Evolutionary conservation across 1,140 invertebrate species (phyloP).

Genomic region (Drosophila punjabiensis): DNA sequence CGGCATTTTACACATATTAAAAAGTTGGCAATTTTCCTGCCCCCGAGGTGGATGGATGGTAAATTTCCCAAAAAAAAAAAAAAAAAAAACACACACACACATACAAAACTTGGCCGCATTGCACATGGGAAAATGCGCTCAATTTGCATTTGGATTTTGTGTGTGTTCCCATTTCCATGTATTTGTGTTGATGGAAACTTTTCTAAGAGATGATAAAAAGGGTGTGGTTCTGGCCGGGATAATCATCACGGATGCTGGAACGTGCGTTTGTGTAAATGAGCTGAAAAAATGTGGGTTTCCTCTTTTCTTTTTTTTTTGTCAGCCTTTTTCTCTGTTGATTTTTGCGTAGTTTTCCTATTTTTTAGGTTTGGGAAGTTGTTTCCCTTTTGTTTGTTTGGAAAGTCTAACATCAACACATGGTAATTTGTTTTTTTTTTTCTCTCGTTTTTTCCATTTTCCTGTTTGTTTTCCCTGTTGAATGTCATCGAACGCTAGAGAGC

Average conservation of each 20-base stretch:
- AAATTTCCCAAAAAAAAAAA: conserved; percentile 27
- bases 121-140: conserved; percentile 62
- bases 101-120: conserved; percentile 53
- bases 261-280: conserved; percentile 75
- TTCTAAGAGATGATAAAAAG: conserved; percentile 40
- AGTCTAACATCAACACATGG: conserved; percentile 74
- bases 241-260: conserved; percentile 36
- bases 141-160: conserved; percentile 61
- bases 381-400: conserved; percentile 61
- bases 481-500: conserved; percentile 53
- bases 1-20: conserved; percentile 37
- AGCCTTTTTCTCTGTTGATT: conserved; percentile 46
- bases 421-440: conserved; percentile 51
- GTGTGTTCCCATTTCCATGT: conserved; percentile 59
- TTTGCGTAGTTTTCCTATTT: conserved; percentile 45
- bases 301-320: conserved; percentile 49
- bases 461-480: conserved; percentile 46
- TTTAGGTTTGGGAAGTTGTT: conserved; percentile 21
- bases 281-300: conserved; percentile 37
- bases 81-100: too few species aligned
- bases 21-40: conserved; percentile 36
- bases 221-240: conserved; percentile 35
- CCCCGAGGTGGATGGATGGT: conserved; percentile 12
- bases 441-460: conserved; percentile 6
- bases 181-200: conserved; percentile 55